Conservation (phyloP, 2,113 vertebrate species). For the Percina caprodes region DNA sequence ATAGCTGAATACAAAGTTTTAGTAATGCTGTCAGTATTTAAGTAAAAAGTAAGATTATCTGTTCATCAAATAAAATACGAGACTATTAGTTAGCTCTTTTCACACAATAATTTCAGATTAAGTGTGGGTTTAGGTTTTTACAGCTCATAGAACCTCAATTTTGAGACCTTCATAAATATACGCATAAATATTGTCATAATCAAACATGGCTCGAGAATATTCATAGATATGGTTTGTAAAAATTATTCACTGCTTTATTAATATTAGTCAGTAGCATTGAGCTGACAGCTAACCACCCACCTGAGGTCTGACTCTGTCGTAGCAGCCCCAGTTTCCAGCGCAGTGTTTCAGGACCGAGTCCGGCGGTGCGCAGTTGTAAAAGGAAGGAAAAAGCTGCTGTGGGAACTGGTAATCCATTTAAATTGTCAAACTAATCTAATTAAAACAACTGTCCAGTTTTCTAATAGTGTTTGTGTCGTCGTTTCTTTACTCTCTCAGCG, state of each 20-base stretch:
- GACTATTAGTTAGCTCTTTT: too few species aligned
- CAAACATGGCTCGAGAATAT: too few species aligned
- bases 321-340: slow-evolving; percentile 70
- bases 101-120: too few species aligned
- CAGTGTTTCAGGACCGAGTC: neutral
- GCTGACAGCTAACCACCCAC: slow-evolving; percentile 53
- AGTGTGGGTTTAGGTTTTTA: too few species aligned
- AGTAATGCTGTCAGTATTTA: neutral
- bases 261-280: too few species aligned
- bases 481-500: neutral
- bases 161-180: too few species aligned
- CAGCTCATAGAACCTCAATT: too few species aligned
- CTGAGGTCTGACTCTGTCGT: slow-evolving; percentile 63
- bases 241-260: too few species aligned
- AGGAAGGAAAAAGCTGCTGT: slow-evolving; percentile 71
- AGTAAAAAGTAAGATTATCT: too few species aligned
- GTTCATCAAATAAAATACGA: too few species aligned
- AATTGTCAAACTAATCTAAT: fast-evolving
- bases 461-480: fast-evolving
- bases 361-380: slow-evolving; percentile 73
- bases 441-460: fast-evolving
- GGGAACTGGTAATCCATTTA: slow-evolving; percentile 80
- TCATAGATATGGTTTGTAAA: too few species aligned
- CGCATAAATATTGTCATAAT: neutral
- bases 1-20: neutral